Evolutionary conservation across 2,888 invertebrate genomes (phyloP).

Genomic region (Autographa pulchrina): DNA sequence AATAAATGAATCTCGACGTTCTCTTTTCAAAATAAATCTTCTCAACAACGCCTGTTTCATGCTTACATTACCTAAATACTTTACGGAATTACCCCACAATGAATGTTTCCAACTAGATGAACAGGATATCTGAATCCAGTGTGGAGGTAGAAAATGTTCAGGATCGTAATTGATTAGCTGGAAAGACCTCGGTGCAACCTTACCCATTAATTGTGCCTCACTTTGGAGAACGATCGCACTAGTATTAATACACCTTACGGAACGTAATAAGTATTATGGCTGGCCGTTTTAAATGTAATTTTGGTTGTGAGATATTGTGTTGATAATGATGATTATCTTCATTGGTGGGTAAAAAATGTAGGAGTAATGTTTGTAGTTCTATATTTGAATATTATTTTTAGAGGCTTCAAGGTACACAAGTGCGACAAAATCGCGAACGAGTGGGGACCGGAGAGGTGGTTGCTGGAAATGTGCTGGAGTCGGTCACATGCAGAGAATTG

Average conservation of each 20-base stretch:
- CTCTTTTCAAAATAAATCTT: not conserved
- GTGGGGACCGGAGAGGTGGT: no score
- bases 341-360: no score
- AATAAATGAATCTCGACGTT: not conserved
- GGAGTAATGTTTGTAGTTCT: no score
- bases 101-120: constrained; percentile 34
- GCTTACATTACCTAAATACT: not conserved
- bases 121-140: constrained; percentile 16
- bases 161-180: constrained; percentile 72
- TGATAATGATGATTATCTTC: not conserved
- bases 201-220: constrained; percentile 67
- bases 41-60: not conserved
- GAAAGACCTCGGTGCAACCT: constrained; percentile 66
- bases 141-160: constrained; percentile 60
- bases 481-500: no score
- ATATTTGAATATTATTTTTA: no score
- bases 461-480: no score
- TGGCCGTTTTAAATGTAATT: constrained; percentile 35
- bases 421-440: no score
- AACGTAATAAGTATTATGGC: constrained; percentile 30
- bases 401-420: no score
- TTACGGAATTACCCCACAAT: not conserved
- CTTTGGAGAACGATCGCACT: constrained; percentile 48
- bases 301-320: constrained; percentile 1
- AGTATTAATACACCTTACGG: constrained; percentile 47